These are phyloP conservation scores for Dolichotis patagonum DNA, from an alignment of 2,113 vertebrate species.

Conservation along the genomic window DNA sequence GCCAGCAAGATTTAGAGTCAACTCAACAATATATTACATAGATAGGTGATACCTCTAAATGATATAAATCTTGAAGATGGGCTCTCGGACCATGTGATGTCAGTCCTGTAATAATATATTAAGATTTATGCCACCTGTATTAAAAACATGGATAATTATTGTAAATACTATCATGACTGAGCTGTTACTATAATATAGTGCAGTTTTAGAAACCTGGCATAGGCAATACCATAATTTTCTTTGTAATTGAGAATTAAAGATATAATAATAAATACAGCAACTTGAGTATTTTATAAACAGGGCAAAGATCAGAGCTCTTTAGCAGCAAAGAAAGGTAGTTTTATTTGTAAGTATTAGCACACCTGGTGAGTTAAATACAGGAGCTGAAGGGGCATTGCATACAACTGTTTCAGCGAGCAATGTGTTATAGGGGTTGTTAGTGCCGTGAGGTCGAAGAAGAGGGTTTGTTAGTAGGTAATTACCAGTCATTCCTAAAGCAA, in stretches of 20 bases:
- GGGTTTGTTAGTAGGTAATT: constrained; percentile 99
- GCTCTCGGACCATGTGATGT: constrained; percentile 91
- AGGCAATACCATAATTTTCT: constrained; percentile 77
- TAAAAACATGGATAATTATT: constrained; percentile 92
- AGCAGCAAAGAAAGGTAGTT: constrained; percentile 79
- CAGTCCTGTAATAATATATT: constrained; percentile 94
- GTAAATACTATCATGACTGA: constrained; percentile 88
- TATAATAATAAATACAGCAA: constrained; percentile 70
- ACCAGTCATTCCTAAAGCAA: constrained; percentile 99
- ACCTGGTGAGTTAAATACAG: constrained; percentile 99
- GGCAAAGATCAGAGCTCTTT: constrained; percentile 80
- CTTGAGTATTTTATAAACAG: constrained; percentile 80
- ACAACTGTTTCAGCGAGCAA: constrained; percentile 99
- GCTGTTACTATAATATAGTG: constrained; percentile 92
- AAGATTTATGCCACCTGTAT: constrained; percentile 94
- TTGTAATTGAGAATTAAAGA: constrained; percentile 80
- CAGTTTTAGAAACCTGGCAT: constrained; percentile 90
- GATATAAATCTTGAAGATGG: constrained; percentile 92
- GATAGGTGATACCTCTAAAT: constrained; percentile 93
- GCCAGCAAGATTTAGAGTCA: constrained; percentile 87
- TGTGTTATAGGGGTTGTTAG: constrained; percentile 99
- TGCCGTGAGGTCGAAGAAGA: constrained; percentile 99
- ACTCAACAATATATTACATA: constrained; percentile 88
- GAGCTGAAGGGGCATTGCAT: constrained; percentile 99
- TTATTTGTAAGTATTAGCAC: constrained; percentile 93